These are phyloP conservation scores for Netelia melanura DNA, from an alignment of 2,888 invertebrate species.

Conservation along the genomic window DNA sequence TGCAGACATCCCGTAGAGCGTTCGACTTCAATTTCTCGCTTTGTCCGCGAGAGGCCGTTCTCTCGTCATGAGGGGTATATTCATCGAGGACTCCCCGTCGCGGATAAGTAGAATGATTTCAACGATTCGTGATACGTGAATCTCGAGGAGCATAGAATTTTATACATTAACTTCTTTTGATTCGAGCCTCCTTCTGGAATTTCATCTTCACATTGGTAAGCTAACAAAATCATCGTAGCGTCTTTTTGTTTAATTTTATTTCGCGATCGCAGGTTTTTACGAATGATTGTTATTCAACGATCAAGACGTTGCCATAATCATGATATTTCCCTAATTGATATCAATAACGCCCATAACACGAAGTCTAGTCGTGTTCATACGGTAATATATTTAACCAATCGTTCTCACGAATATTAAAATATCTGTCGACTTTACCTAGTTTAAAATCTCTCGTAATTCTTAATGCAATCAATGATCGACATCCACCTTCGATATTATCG, in stretches of 20 bases:
- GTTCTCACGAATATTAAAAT: background rate
- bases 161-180: slow-evolving; percentile 52
- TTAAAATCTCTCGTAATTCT: background rate
- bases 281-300: no score
- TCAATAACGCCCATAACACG: no score
- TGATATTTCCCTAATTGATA: no score
- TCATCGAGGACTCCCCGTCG: slow-evolving; percentile 79
- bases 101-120: slow-evolving; percentile 83
- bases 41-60: slow-evolving; percentile 57
- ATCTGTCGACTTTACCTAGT: background rate
- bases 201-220: background rate
- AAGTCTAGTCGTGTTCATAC: no score
- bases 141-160: slow-evolving; percentile 43
- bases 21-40: slow-evolving; percentile 62
- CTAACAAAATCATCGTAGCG: slow-evolving; percentile 26
- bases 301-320: no score
- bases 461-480: slow-evolving; percentile 12
- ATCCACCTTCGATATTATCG: slow-evolving; percentile 42
- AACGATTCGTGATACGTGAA: slow-evolving; percentile 69
- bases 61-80: slow-evolving; percentile 57
- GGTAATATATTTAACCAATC: no score
- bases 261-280: no score
- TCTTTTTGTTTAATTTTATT: background rate
- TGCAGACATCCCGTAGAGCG: slow-evolving; percentile 49
- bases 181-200: slow-evolving; percentile 45